Percentiles rank a stretch among this genome's conserved stretches.
These are phyloP conservation scores for Lates calcarifer DNA, from an alignment of 2,113 vertebrate species.

Conservation along the genomic window DNA sequence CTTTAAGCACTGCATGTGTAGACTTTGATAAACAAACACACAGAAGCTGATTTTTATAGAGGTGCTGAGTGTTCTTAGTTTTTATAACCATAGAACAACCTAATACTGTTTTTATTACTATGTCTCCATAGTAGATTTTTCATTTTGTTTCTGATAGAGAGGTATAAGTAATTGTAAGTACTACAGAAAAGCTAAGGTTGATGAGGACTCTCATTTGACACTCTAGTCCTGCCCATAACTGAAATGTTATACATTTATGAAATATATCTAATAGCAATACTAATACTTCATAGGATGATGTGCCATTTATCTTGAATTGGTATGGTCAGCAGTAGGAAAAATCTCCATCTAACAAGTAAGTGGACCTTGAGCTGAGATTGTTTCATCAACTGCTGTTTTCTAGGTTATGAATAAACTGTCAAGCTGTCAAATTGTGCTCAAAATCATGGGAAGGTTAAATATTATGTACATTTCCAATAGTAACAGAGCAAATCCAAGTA, in stretches of 20 bases:
- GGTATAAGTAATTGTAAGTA: background rate
- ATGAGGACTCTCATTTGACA: background rate
- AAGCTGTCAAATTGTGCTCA: background rate
- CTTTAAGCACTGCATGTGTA: background rate
- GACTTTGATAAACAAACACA: background rate
- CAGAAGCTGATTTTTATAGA: background rate
- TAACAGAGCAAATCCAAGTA: background rate
- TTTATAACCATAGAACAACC: background rate
- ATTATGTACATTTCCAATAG: slow-evolving; percentile 1
- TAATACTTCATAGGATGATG: background rate
- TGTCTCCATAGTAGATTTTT: background rate
- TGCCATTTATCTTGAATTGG: background rate
- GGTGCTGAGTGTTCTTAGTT: background rate
- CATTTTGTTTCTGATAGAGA: background rate
- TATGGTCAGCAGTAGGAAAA: background rate
- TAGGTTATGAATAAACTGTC: background rate
- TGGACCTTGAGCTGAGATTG: background rate
- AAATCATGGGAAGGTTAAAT: background rate
- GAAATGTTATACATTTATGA: background rate
- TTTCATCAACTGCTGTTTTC: background rate
- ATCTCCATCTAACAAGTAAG: background rate
- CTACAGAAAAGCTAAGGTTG: background rate
- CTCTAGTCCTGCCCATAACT: background rate
- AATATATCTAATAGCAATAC: background rate
- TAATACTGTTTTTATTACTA: background rate